Conservation (phyloP, 2,113 vertebrate species). For the Alligator sinensis region DNA sequence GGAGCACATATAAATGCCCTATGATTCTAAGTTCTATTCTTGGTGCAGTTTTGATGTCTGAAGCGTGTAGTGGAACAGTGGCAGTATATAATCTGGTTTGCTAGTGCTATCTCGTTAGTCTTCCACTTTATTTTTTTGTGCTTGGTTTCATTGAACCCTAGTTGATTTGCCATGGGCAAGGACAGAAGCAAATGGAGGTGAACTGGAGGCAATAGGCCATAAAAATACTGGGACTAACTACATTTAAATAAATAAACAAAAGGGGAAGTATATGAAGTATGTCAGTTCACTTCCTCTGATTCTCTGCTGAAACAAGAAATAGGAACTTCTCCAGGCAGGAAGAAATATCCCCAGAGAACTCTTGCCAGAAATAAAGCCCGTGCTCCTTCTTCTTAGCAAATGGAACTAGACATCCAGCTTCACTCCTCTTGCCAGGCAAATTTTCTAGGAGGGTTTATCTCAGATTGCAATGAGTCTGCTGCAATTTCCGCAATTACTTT, state of each 20-base stretch:
- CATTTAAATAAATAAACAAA: too few species aligned
- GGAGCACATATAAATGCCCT: too few species aligned
- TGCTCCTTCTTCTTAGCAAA: not conserved
- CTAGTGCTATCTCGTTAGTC: not conserved
- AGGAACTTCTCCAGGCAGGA: not conserved
- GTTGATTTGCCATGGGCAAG: not conserved
- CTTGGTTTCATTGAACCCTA: not conserved
- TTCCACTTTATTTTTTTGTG: not conserved
- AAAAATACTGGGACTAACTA: not conserved
- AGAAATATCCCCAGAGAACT: not conserved
- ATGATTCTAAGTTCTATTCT: not conserved
- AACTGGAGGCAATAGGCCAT: not conserved
- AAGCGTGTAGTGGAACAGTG: not conserved
- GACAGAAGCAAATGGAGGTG: not conserved
- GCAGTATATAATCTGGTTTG: not conserved
- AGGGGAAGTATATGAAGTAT: not conserved
- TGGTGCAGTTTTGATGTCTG: not conserved
- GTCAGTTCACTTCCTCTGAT: not conserved
- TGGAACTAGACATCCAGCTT: not conserved
- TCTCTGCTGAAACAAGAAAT: not conserved
- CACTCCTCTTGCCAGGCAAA: not conserved
- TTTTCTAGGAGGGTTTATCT: not conserved
- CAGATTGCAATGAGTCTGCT: not conserved
- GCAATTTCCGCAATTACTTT: not conserved
- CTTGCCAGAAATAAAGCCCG: not conserved